Evolutionary conservation across 1,140 invertebrate species (phyloP).

Genomic region (Hermetia illucens): DNA sequence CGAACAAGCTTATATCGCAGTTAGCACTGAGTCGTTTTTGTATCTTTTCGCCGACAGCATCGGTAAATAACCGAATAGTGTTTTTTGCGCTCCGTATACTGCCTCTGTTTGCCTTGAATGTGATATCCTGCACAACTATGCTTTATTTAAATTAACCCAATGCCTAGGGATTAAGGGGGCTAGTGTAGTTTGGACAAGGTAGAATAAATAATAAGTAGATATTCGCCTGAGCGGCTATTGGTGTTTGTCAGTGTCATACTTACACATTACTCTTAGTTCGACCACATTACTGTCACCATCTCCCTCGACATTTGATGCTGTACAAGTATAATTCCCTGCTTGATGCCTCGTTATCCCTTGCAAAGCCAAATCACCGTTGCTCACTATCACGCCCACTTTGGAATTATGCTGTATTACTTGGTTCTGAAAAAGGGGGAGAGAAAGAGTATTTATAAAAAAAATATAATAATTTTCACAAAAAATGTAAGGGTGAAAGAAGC

Average conservation of each 20-base stretch:
- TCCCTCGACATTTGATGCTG: conserved; percentile 77
- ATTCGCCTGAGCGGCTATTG: too few relatives aligned
- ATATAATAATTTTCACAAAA: conserved; percentile 3
- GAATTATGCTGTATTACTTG: conserved; percentile 66
- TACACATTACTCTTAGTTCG: conserved; percentile 77
- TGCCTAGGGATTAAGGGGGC: neutral
- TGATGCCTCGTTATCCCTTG: conserved; percentile 60
- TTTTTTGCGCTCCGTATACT: too few relatives aligned
- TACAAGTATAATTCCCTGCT: conserved; percentile 76
- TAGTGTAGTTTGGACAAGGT: too few relatives aligned
- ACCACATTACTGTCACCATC: conserved; percentile 68
- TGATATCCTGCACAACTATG: conserved; percentile 3
- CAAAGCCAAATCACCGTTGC: conserved; percentile 62
- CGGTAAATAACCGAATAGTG: too few relatives aligned
- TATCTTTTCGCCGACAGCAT: too few relatives aligned
- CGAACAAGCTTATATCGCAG: too few relatives aligned
- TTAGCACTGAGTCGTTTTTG: too few relatives aligned
- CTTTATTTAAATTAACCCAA: conserved; percentile 2
- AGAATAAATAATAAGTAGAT: too few relatives aligned
- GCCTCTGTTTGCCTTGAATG: too few relatives aligned
- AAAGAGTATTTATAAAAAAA: conserved; percentile 8
- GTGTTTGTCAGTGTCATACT: too few relatives aligned
- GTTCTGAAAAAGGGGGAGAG: conserved; percentile 41
- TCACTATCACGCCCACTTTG: conserved; percentile 67
- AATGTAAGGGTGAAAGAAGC: too few relatives aligned